Percentiles rank a stretch among this genome's conserved stretches.
These are phyloP conservation scores for Eupsilia transversa DNA, from an alignment of 2,888 invertebrate species.

Conservation along the genomic window DNA sequence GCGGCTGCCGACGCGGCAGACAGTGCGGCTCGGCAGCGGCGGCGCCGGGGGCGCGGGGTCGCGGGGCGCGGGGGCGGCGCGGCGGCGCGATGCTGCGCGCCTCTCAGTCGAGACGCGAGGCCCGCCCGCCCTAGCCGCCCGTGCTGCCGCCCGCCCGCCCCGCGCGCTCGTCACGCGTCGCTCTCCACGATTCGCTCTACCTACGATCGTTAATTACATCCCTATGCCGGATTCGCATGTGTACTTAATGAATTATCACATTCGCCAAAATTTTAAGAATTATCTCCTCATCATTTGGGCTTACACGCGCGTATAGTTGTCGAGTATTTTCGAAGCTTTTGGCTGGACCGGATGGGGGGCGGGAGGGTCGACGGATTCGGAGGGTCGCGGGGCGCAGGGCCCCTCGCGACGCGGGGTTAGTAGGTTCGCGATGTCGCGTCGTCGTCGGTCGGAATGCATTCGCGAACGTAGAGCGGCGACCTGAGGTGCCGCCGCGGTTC, in stretches of 20 bases:
- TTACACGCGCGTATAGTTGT: conserved; percentile 84
- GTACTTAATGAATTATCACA: conserved; percentile 68
- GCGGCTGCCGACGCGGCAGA: conserved; percentile 87
- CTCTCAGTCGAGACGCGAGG: conserved; percentile 92
- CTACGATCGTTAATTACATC: conserved; percentile 78
- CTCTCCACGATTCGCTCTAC: conserved; percentile 76
- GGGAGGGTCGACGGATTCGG: conserved; percentile 86
- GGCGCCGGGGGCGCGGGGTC: conserved; percentile 74
- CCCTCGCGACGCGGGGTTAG: conserved; percentile 90
- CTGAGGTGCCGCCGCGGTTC: conserved; percentile 88
- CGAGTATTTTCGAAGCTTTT: conserved; percentile 89
- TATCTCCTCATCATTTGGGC: conserved; percentile 74
- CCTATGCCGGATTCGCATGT: conserved; percentile 71
- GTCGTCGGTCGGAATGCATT: conserved; percentile 90
- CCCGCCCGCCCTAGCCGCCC: conserved; percentile 91
- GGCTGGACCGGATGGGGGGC: conserved; percentile 87
- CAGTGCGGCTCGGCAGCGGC: conserved; percentile 84
- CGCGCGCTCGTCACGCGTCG: conserved; percentile 82
- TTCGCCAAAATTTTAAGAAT: conserved; percentile 71
- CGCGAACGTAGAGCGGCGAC: conserved; percentile 90
- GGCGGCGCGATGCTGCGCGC: conserved; percentile 92
- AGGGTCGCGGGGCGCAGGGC: conserved; percentile 89
- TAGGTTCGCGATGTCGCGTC: conserved; percentile 90
- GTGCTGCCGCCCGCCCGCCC: conserved; percentile 85
- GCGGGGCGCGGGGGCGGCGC: conserved; percentile 89